These are phyloP conservation scores for Bombus waltoni DNA, from an alignment of 1,140 invertebrate genomes.

Conservation along the genomic window DNA sequence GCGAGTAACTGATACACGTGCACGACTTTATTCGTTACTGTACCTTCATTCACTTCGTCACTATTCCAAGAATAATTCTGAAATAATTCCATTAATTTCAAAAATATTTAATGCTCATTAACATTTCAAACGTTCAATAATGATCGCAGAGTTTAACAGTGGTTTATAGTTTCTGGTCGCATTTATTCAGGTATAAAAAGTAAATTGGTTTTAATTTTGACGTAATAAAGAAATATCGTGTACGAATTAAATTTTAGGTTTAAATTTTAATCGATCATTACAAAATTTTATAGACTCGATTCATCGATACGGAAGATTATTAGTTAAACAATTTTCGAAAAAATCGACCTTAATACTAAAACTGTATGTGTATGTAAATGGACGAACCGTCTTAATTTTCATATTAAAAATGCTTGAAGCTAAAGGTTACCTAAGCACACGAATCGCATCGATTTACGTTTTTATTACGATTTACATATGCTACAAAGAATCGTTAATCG, in stretches of 20 bases:
- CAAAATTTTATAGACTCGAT: too few species aligned
- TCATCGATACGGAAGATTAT: too few species aligned
- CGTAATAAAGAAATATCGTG: background rate
- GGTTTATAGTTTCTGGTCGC: background rate
- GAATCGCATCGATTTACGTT: background rate
- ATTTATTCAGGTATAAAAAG: background rate
- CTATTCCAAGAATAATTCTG: too few species aligned
- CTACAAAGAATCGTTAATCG: conserved; percentile 20
- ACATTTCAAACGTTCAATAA: background rate
- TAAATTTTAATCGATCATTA: too few species aligned
- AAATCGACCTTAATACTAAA: too few species aligned
- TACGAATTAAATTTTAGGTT: too few species aligned
- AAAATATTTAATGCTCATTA: background rate
- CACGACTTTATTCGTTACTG: background rate
- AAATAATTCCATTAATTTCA: background rate
- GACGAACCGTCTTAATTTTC: too few species aligned
- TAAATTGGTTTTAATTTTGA: background rate
- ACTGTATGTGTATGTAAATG: too few species aligned
- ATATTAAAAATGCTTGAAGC: too few species aligned
- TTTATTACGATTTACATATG: background rate
- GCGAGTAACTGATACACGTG: conserved; percentile 22
- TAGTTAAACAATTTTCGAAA: too few species aligned
- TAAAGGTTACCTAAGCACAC: background rate
- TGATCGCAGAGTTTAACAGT: background rate
- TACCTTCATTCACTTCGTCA: background rate